Evolutionary conservation across 2,888 invertebrate species (phyloP).

Genomic region (Ochropleura plecta): DNA sequence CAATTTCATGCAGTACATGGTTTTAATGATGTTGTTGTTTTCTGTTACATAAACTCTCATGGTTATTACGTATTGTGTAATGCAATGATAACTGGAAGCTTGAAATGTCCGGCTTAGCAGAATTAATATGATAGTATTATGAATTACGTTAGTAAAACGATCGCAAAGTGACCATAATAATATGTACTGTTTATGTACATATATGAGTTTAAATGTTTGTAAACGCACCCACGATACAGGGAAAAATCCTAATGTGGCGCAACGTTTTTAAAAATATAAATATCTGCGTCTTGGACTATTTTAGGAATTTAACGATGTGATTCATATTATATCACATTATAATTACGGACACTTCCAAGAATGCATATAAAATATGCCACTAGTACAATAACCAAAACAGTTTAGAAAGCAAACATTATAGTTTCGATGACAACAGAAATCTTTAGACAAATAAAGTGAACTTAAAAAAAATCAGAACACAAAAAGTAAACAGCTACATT

Average conservation of each 20-base stretch:
- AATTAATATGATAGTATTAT: too few species aligned
- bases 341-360: background rate
- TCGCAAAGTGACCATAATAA: too few species aligned
- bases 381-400: background rate
- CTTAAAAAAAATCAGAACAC: conserved; percentile 7
- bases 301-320: too few species aligned
- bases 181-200: too few species aligned
- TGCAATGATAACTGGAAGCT: background rate
- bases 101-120: too few species aligned
- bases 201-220: too few species aligned
- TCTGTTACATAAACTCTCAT: conserved; percentile 14
- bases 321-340: too few species aligned
- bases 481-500: conserved; percentile 2
- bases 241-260: too few species aligned
- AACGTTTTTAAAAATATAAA: too few species aligned
- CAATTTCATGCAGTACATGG: conserved; percentile 28
- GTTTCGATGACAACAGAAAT: background rate
- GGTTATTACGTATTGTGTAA: background rate
- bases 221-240: too few species aligned
- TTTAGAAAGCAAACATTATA: background rate
- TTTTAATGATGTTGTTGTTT: conserved; percentile 31
- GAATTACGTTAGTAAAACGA: too few species aligned
- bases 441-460: conserved; percentile 3
- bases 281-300: too few species aligned
- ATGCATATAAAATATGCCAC: background rate